phyloP scores from a whole-genome alignment of 2,888 invertebrate genomes.

The Amiota minor region DNA sequence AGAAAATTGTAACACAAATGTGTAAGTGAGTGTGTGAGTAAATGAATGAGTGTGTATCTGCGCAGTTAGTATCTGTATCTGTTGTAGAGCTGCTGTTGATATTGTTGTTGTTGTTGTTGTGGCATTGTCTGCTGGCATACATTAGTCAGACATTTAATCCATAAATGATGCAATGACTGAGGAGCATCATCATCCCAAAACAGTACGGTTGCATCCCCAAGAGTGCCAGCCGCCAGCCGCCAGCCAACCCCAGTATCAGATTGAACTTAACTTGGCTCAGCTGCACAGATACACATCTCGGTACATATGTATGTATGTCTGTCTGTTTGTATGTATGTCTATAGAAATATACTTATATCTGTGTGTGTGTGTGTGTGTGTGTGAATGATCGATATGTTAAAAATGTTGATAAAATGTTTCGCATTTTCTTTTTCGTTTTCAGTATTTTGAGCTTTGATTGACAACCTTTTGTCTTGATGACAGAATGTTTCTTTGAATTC shows the following conservation, averaged over 20 bases:
- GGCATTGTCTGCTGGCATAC: constrained; percentile 10
- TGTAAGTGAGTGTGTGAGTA: neutral
- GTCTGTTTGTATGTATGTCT: too few species aligned
- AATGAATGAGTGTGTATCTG: constrained; percentile 26
- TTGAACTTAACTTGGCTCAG: constrained; percentile 1
- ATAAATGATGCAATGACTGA: constrained; percentile 14
- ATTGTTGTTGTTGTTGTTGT: constrained; percentile 5
- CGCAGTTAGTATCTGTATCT: constrained; percentile 25
- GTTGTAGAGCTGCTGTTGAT: neutral
- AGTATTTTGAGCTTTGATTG: constrained; percentile 10
- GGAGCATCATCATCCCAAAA: neutral
- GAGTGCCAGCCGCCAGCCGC: constrained; percentile 21
- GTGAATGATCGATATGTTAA: constrained; percentile 61
- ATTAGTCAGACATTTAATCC: constrained; percentile 27
- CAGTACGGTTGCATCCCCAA: constrained; percentile 12
- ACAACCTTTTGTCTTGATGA: constrained; percentile 15
- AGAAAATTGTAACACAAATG: constrained; percentile 24
- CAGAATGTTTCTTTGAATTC: neutral
- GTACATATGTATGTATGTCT: too few species aligned
- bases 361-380: neutral
- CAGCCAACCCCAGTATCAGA: neutral
- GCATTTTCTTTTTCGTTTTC: neutral
- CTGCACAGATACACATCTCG: constrained; percentile 7
- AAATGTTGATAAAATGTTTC: constrained; percentile 63
- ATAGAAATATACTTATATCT: too few species aligned